Base-by-base conservation (phyloP, 1,140 invertebrate species). In the Ladona fulva region DNA sequence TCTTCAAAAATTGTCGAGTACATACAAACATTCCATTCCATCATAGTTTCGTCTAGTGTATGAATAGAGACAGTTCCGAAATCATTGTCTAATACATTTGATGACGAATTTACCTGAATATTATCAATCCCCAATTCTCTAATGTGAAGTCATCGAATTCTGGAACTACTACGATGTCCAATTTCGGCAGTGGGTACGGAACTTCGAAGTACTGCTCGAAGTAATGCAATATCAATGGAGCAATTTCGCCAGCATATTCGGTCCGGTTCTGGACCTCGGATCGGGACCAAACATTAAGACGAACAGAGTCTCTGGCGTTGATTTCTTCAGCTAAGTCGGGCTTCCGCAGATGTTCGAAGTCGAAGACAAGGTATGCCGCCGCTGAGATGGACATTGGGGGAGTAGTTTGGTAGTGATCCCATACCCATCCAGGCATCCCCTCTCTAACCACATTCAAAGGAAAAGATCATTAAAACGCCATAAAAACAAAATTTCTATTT, bases 111-210 rank as follows among this genome's bases (percentile, higher is more conserved):
- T 78, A 82, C 81, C 78, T 77, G 76, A 79, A 80, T 5, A 79
- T 79, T 22, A 82, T 79, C 19, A 82, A 75, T 14, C 81, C 81
- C 81, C 81, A 82, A 76, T 90, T 90, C 82, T 91, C 90, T 88
- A 91, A 90, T 0, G 89, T 90, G 3, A 87, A 88, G 75, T 85
- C 85, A 8, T 81, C 81, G 80, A 89, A 89, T 80, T 90, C 88
- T 8, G 89, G 87, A 42, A 90, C 82, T 10, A 87, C 86, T 12
- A 90, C 83, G 79, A 88, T 81, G 80, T 85, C 84, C 42, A 82
- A 78, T 78, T 85, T 85, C 12, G 83, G 81, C 77, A 84, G 75
- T 7, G 78, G 73, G 42, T 78, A 83, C 0, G 42, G 12, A 25
- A 80, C 24, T 7, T 75, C 25, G 73, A 78, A 81, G 66, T 81